Conservation (phyloP, 2,113 vertebrate species). For the Calypte anna region DNA sequence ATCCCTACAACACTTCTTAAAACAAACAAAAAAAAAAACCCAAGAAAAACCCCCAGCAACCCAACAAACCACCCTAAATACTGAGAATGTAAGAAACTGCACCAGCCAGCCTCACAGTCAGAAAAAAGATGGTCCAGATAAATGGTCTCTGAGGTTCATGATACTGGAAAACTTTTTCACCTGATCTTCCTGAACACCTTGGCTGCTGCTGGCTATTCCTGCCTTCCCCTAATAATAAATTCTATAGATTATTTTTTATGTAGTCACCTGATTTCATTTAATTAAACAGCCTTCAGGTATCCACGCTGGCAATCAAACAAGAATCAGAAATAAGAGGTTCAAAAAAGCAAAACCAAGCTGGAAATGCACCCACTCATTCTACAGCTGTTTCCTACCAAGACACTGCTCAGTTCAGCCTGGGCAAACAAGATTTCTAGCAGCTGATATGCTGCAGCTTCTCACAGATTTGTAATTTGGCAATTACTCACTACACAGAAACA, state of each 20-base stretch:
- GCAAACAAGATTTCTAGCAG: not conserved
- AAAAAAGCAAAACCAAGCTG: not conserved
- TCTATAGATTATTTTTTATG: not conserved
- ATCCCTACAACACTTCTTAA: constrained; percentile 11
- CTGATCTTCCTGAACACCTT: not conserved
- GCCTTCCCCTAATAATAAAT: not conserved
- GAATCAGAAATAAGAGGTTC: not conserved
- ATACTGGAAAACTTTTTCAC: not conserved
- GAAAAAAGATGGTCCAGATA: constrained; percentile 9
- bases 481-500: not conserved
- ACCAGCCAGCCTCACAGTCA: not conserved
- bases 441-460: not conserved
- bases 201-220: not conserved
- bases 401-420: not conserved
- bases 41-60: too few relatives aligned
- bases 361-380: not conserved
- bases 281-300: not conserved
- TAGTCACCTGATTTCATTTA: not conserved
- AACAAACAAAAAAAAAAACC: not conserved
- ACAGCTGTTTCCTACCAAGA: not conserved
- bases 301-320: not conserved
- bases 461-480: not conserved
- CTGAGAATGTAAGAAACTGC: not conserved
- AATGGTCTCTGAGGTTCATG: not conserved
- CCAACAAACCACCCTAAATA: not conserved